Conservation (phyloP, 2,113 vertebrate species). For the Rhynchomys soricoides region DNA sequence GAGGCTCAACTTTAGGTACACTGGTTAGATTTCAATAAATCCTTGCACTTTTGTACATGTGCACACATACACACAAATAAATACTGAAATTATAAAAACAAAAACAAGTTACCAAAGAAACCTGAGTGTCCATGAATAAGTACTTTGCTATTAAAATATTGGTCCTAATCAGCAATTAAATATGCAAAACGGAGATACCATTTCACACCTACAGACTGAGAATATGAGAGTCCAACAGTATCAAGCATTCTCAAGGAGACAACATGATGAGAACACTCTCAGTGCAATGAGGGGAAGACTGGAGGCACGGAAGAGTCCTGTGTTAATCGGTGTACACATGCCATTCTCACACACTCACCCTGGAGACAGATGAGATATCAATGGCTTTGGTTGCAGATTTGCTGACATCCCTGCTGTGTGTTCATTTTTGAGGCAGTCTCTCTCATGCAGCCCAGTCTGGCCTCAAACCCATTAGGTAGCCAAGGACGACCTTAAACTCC, state of each 20-base stretch:
- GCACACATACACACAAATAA: background rate
- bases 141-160: background rate
- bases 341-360: background rate
- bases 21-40: background rate
- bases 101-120: slow-evolving; percentile 39
- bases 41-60: background rate
- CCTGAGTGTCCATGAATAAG: background rate
- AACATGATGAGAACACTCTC: background rate
- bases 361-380: background rate
- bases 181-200: background rate
- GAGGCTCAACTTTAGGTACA: background rate
- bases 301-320: background rate
- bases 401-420: background rate
- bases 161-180: background rate
- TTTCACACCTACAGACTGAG: background rate
- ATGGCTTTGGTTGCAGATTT: background rate
- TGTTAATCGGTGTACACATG: background rate
- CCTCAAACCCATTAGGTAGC: background rate
- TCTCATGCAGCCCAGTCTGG: background rate
- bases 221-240: background rate
- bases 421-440: background rate
- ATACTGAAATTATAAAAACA: background rate
- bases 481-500: background rate
- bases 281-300: background rate
- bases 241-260: background rate